Base-by-base conservation (phyloP, 2,888 invertebrate genomes). In the Seladonia tumulorum region DNA sequence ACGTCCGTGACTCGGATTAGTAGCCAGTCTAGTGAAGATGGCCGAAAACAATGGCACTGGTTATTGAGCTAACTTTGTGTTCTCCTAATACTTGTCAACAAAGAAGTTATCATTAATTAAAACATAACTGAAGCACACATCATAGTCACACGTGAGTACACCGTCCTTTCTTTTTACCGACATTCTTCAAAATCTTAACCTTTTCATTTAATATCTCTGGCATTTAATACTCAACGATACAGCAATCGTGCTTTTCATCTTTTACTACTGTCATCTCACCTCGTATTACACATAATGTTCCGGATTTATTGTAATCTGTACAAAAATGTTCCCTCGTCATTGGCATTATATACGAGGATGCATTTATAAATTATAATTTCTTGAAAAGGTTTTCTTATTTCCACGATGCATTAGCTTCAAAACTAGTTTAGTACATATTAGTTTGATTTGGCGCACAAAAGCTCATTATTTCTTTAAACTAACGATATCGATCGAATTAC, bases 21-120 rank as follows among this genome's bases (percentile, higher is more conserved):
- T 91, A 89, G 92, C 84, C 87, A 93, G 93, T 93, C 91, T 90
- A 92, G 91, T 91, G 93, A 93, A 93, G 91, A 93, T 93, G 93
- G 93, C 92, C 90, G 93, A 92, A 91, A 93, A 93, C 93, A 93
- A 93, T 93, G 92, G 93, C 91, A 91, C 88, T 93, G 87, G 85
- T 93, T 90, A 88, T 92, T 93, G 92, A 93, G 89, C 87, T 85
- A 90, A 90, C 87, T 90, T 88, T 92, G 87, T 82, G 86, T 90
- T 90, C 87, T 85, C 84, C 79, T 76, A 73, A 75, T 81, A 91
- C 87, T 93, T 93, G 93, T 93, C 93, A 93, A 93, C 93, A 93
- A 92, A 93, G 87, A 90, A 89, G 83, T 89, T 88, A 85, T 83
- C 77, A 79, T 79, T 91, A 87, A 91, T 90, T 79, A 85, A 88